Base-by-base conservation (phyloP, 2,888 invertebrate species). In the Polydrusus pterygomalis region DNA sequence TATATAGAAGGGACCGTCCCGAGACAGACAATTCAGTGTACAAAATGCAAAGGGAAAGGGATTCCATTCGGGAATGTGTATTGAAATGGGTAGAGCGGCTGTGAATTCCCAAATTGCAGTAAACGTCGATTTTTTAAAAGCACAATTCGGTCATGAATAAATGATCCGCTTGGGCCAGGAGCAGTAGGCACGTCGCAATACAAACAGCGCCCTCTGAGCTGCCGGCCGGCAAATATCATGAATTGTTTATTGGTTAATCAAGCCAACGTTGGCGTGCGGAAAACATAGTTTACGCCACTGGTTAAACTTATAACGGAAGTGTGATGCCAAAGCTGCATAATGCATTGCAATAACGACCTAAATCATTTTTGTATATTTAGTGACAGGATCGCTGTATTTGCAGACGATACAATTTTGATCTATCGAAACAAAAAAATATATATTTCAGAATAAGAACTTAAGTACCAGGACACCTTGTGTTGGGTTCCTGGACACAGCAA, bases 201-300 rank as follows among this genome's bases (percentile, higher is more conserved):
- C 79, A 79, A 80, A 81, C 79, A 72, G 74, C 78, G 75, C 78
- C 72, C 79, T 74, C 68, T 58, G 74, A 78, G 80, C 80, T 80
- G 75, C 77, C 77, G 83, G 83, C 82, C 80, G 81, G 81, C 86
- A 87, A 87, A 87, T 84, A 86, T 86, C 86, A 87, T 87, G 87
- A 87, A 87, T 87, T 87, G 85, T 87, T 87, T 85, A 87, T 85
- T 82, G 85, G 84, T 87, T 87, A 87, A 87, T 87, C 87, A 87
- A 86, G 83, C 81, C 80, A 76, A 70, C 79, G 76, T 75, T 70
- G 56, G 63, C 60, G 70, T 58, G 67, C 0, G 68, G 51, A 56
- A 45, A 49, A 68, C 34, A 34, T 9, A 15, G 30, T 60, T 60
- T 11, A 45, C 72, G 17, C 72, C 72, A 73, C n/a, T 47, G 72